Evolutionary conservation across 1,140 invertebrate genomes (phyloP).

Genomic region (Vanessa atalanta): DNA sequence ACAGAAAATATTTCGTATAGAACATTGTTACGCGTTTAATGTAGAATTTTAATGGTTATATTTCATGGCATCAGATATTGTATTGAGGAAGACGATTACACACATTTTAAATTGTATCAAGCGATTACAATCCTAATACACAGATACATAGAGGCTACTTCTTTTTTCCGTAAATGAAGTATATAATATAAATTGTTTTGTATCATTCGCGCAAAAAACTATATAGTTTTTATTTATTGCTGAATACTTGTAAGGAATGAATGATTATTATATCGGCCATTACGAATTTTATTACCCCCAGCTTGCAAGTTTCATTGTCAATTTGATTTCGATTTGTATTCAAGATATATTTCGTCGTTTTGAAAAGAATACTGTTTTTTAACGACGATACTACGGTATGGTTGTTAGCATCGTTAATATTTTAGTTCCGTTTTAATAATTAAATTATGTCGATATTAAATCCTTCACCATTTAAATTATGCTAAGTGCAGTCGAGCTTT

Average conservation of each 20-base stretch:
- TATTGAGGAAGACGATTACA: neutral
- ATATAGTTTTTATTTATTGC: constrained; percentile 1
- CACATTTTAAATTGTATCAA: neutral
- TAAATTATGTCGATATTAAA: too few relatives aligned
- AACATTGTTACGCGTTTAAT: neutral
- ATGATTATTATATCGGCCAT: neutral
- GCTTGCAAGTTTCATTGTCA: neutral
- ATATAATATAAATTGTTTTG: neutral
- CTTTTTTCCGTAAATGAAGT: neutral
- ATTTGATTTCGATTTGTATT: constrained; percentile 4
- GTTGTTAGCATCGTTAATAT: too few relatives aligned
- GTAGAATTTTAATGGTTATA: neutral
- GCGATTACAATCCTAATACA: neutral
- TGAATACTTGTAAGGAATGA: constrained; percentile 4
- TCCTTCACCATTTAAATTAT: too few relatives aligned
- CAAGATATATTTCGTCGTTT: neutral
- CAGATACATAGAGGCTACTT: neutral
- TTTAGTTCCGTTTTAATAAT: too few relatives aligned
- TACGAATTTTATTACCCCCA: neutral
- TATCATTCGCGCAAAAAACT: constrained; percentile 9
- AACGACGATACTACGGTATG: too few relatives aligned
- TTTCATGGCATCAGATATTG: neutral
- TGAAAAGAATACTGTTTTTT: neutral
- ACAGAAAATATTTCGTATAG: neutral
- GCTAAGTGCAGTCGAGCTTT: too few relatives aligned